Conservation (phyloP, 2,797 vertebrate genomes). For the Pogoniulus pusillus region DNA sequence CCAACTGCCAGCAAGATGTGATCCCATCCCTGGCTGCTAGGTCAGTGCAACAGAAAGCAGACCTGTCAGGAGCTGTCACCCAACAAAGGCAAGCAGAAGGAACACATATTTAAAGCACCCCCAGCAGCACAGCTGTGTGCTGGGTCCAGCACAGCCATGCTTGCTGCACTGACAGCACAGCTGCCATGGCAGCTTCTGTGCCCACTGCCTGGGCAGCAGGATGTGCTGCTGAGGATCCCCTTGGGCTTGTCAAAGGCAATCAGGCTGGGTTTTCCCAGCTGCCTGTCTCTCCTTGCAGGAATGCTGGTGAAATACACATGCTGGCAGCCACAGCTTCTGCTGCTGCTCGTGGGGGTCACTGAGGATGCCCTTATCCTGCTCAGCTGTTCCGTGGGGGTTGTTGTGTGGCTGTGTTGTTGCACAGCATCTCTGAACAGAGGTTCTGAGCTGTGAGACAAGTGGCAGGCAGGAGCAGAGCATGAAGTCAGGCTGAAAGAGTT, state of each 20-base stretch:
- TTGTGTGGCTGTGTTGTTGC: neutral
- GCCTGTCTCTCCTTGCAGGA: neutral
- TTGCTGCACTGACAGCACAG: neutral
- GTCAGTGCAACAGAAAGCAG: neutral
- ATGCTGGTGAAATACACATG: neutral
- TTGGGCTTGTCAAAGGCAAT: neutral
- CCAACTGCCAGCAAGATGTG: fast-evolving
- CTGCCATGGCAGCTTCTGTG: neutral
- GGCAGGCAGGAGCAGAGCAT: neutral
- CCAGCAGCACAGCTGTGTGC: neutral
- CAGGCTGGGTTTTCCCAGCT: neutral
- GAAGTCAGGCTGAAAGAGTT: neutral
- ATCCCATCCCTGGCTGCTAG: neutral
- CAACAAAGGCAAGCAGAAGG: neutral
- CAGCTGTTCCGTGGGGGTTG: neutral
- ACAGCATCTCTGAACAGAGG: neutral
- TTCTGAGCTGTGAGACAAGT: neutral
- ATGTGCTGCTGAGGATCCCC: neutral
- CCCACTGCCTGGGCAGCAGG: neutral
- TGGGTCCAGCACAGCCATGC: neutral
- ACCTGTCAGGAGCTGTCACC: neutral
- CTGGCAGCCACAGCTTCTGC: neutral
- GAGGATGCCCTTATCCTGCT: neutral
- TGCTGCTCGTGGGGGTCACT: neutral
- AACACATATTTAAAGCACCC: neutral